Evolutionary conservation across 2,797 vertebrate genomes (phyloP).

Genomic region (Sparidentex hasta): DNA sequence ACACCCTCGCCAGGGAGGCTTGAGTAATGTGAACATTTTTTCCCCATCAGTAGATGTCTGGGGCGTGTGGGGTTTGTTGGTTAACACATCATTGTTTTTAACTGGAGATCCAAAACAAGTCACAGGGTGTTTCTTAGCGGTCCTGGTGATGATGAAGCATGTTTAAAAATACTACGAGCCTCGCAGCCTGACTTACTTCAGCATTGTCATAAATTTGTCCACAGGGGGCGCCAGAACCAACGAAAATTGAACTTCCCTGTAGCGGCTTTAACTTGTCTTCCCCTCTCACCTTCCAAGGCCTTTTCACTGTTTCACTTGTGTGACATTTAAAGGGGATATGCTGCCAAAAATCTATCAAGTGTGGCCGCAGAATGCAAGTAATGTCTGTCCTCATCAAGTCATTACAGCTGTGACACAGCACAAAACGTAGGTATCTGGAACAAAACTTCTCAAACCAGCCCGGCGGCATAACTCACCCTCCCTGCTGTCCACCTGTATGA

Average conservation of each 20-base stretch:
- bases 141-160: too few relatives aligned
- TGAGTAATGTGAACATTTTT: slow-evolving; percentile 13
- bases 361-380: neutral
- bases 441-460: neutral
- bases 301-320: neutral
- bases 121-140: too few relatives aligned
- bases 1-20: slow-evolving; percentile 8
- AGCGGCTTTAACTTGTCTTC: neutral
- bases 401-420: neutral
- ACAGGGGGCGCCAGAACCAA: too few relatives aligned
- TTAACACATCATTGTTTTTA: neutral
- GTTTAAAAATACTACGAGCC: too few relatives aligned
- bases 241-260: too few relatives aligned
- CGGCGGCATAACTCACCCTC: neutral
- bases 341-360: neutral
- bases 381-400: neutral
- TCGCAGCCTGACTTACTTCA: too few relatives aligned
- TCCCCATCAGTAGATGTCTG: slow-evolving; percentile 15
- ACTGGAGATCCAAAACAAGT: slow-evolving; percentile 6
- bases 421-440: neutral
- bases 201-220: too few relatives aligned
- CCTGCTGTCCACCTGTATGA: neutral
- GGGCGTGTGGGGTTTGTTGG: neutral
- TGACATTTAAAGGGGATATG: neutral
- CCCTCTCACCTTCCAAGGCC: neutral